A percentile compares a stretch with the other conserved stretches of the same genome.
phyloP scores from a whole-genome alignment of 2,113 vertebrate species.

The Pteronura brasiliensis region DNA sequence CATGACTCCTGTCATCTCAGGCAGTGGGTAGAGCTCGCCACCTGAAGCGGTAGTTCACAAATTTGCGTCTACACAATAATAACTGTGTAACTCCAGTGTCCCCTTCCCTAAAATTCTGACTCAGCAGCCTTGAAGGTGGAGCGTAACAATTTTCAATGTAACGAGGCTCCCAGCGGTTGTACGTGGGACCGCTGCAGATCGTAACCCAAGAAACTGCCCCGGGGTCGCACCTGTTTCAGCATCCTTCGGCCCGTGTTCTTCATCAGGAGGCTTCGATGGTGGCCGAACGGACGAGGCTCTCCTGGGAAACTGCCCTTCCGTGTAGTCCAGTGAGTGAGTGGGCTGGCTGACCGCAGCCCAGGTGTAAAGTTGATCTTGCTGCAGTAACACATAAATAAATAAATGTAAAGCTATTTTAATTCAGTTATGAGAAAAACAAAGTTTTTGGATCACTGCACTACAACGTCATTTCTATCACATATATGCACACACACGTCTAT shows the following conservation, averaged over 20 bases:
- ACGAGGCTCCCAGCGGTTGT: not conserved
- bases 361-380: slow-evolving; percentile 97
- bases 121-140: not conserved
- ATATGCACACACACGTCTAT: not conserved
- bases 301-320: slow-evolving; percentile 88
- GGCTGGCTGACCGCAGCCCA: slow-evolving; percentile 97
- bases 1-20: not conserved
- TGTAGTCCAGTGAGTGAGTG: slow-evolving; percentile 87
- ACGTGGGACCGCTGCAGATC: not conserved
- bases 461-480: not conserved
- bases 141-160: not conserved
- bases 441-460: no score
- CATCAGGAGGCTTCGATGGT: slow-evolving; percentile 78
- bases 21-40: rapidly evolving
- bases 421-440: not conserved
- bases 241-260: slow-evolving; percentile 75
- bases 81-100: not conserved
- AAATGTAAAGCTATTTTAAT: not conserved
- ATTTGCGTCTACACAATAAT: not conserved
- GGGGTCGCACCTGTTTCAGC: slow-evolving; percentile 84
- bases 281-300: slow-evolving; percentile 84
- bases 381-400: not conserved
- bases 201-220: not conserved
- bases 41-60: not conserved
- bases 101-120: not conserved